phyloP scores from a whole-genome alignment of 2,797 vertebrate genomes.

The Scolopax rusticola region DNA sequence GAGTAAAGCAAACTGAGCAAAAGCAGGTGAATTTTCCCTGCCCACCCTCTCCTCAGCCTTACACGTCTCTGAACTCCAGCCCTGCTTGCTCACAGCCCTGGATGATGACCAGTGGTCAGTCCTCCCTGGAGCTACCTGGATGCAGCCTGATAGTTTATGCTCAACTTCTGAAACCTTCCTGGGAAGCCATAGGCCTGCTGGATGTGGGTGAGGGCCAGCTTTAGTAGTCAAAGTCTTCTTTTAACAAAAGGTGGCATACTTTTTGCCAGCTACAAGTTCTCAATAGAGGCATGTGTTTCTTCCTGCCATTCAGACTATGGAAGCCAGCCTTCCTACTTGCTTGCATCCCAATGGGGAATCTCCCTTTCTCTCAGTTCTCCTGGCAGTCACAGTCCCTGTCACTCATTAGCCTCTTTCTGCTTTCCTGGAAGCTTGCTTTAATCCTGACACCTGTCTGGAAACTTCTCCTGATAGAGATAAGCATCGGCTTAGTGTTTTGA shows the following conservation, averaged over 20 bases:
- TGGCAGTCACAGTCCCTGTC: neutral
- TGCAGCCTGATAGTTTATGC: neutral
- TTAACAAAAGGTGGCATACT: neutral
- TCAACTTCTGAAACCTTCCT: neutral
- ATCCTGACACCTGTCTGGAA: neutral
- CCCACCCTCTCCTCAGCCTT: neutral
- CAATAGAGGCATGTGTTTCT: neutral
- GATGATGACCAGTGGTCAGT: neutral
- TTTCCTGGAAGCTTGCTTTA: neutral
- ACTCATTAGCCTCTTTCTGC: neutral
- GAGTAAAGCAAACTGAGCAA: neutral
- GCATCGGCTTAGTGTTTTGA: neutral
- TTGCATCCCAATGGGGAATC: neutral
- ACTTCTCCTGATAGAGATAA: neutral
- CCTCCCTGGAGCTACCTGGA: neutral
- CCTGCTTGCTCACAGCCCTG: neutral
- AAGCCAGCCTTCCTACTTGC: neutral
- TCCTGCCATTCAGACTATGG: neutral
- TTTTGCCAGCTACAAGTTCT: neutral
- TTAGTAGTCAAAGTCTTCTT: neutral
- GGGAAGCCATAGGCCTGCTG: neutral
- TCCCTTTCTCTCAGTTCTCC: neutral
- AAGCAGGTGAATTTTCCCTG: neutral
- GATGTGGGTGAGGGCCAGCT: neutral
- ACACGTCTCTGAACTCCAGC: neutral